These are phyloP conservation scores for Gymnopithys bicolor DNA, from an alignment of 2,797 vertebrate genomes.

Conservation along the genomic window DNA sequence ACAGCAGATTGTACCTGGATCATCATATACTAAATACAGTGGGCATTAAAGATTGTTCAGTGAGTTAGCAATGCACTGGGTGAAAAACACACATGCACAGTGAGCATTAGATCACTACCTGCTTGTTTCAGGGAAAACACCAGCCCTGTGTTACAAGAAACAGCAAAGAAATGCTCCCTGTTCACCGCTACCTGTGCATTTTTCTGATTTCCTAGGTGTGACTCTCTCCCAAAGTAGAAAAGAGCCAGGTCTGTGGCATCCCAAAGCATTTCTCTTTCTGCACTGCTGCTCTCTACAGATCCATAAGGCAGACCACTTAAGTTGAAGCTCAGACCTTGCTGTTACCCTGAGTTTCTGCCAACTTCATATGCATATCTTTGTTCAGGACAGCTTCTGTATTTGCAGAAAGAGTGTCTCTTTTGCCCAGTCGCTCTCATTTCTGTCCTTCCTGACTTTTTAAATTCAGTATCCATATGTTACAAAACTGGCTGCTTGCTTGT, in stretches of 20 bases:
- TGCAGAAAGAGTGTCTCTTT: not conserved
- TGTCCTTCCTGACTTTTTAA: not conserved
- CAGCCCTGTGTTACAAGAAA: not conserved
- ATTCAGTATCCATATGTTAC: not conserved
- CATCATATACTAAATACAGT: not conserved
- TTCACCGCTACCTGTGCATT: not conserved
- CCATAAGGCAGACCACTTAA: not conserved
- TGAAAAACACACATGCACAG: not conserved
- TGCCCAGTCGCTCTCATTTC: not conserved
- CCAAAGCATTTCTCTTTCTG: not conserved
- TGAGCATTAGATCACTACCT: not conserved
- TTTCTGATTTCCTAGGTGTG: not conserved
- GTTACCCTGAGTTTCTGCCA: not conserved
- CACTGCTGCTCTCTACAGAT: not conserved
- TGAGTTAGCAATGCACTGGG: not conserved
- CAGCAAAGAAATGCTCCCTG: not conserved
- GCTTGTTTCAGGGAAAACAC: not conserved
- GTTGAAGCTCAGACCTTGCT: not conserved
- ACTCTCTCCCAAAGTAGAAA: not conserved
- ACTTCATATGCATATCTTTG: not conserved
- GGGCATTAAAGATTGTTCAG: not conserved
- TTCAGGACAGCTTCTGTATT: not conserved
- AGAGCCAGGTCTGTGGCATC: not conserved
- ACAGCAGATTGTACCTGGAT: not conserved
- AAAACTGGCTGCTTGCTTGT: conserved; percentile 48